Conservation (phyloP, 1,140 invertebrate species). For the Drosophila teissieri region DNA sequence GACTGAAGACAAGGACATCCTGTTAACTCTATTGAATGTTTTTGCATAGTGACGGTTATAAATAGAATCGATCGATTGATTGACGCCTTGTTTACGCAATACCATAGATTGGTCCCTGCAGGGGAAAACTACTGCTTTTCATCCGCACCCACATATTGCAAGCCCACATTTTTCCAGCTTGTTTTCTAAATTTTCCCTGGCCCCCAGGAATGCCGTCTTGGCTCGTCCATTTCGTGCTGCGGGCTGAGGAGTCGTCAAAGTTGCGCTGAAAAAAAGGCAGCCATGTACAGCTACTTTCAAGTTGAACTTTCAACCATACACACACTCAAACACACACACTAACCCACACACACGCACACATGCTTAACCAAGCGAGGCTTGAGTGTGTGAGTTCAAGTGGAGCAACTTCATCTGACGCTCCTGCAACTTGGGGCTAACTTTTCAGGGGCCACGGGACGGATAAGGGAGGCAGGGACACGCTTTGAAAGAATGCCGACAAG, state of each 20-base stretch:
- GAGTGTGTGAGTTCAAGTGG: slow-evolving; percentile 68
- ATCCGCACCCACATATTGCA: slow-evolving; percentile 13
- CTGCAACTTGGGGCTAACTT: slow-evolving; percentile 68
- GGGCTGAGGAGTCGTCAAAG: slow-evolving; percentile 52
- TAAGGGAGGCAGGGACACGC: slow-evolving; percentile 11
- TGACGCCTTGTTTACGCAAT: slow-evolving; percentile 23
- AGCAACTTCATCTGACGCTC: slow-evolving; percentile 70
- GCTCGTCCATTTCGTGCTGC: slow-evolving; percentile 23
- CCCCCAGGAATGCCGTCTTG: slow-evolving; percentile 37
- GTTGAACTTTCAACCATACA: slow-evolving; percentile 48
- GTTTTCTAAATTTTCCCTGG: background rate
- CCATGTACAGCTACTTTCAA: slow-evolving; percentile 59
- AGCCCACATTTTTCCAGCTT: slow-evolving; percentile 13
- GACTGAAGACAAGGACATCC: background rate
- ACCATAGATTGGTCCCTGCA: background rate
- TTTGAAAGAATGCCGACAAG: slow-evolving; percentile 72
- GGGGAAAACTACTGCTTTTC: background rate
- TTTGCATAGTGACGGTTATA: background rate
- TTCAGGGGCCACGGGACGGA: background rate
- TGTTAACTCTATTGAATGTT: background rate
- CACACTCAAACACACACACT: slow-evolving; percentile 7
- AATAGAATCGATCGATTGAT: slow-evolving; percentile 20
- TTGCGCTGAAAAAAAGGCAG: slow-evolving; percentile 49
- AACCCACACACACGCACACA: slow-evolving; percentile 3
- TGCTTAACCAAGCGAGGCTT: slow-evolving; percentile 40